Conservation (phyloP, 1,140 invertebrate species). For the Scaptomyza pallida region DNA sequence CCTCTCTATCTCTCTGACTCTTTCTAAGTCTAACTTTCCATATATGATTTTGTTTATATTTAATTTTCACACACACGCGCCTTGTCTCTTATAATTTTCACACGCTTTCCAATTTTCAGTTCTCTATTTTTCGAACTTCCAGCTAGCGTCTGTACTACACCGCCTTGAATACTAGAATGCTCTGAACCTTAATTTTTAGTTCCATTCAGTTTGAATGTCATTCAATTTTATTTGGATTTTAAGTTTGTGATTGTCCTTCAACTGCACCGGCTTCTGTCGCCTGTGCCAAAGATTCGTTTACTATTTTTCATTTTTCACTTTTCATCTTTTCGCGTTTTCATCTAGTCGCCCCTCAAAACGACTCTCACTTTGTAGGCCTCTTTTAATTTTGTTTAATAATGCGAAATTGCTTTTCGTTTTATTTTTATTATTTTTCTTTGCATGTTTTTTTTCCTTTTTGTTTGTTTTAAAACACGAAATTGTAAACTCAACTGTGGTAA, state of each 20-base stretch:
- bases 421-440: conserved; percentile 30
- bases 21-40: conserved; percentile 68
- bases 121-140: conserved; percentile 57
- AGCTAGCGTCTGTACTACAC: conserved; percentile 71
- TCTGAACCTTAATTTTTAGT: conserved; percentile 49
- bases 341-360: conserved; percentile 11
- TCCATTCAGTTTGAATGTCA: conserved; percentile 14
- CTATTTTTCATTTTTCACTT: conserved; percentile 23
- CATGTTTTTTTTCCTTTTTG: conserved; percentile 49
- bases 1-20: conserved; percentile 48
- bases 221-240: conserved; percentile 21
- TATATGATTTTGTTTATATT: conserved; percentile 34
- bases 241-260: conserved; percentile 36
- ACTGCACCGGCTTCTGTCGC: conserved; percentile 50
- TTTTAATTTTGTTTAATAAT: neutral
- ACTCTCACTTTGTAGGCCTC: conserved; percentile 4
- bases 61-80: conserved; percentile 68
- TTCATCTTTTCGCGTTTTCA: conserved; percentile 26
- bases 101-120: conserved; percentile 54
- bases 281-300: conserved; percentile 25
- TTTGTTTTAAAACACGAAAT: conserved; percentile 47
- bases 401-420: conserved; percentile 1
- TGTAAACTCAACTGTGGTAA: conserved; percentile 49
- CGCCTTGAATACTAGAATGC: conserved; percentile 68
- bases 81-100: conserved; percentile 64